phyloP scores from a whole-genome alignment of 2,888 invertebrate species.

The Bombylius major region DNA sequence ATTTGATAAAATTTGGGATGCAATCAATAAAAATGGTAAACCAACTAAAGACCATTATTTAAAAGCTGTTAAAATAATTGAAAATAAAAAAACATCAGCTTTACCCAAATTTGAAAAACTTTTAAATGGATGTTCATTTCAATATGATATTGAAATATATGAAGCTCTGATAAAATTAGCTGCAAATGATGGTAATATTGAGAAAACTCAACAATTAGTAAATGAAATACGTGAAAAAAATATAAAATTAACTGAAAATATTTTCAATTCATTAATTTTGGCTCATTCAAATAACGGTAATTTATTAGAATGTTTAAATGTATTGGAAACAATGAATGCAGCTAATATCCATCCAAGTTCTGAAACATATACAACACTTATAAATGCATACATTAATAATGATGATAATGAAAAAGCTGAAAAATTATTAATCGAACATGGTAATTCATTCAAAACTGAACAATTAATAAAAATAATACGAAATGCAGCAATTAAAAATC shows the following conservation, averaged over 20 bases:
- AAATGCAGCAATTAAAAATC: conserved; percentile 5
- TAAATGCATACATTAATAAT: conserved; percentile 41
- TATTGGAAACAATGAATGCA: conserved; percentile 45
- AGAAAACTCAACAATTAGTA: conserved; percentile 44
- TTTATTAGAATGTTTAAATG: conserved; percentile 37
- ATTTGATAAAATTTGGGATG: conserved; percentile 1
- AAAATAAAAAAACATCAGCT: background rate
- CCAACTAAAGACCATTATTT: background rate
- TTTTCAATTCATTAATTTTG: conserved; percentile 47
- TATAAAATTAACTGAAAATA: conserved; percentile 42
- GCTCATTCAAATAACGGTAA: conserved; percentile 39
- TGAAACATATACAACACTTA: conserved; percentile 41
- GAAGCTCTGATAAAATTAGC: background rate
- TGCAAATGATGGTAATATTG: conserved; percentile 40
- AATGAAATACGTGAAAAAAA: conserved; percentile 45
- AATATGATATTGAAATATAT: background rate
- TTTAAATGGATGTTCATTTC: background rate
- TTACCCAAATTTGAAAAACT: background rate
- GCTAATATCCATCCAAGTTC: conserved; percentile 39
- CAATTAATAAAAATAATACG: conserved; percentile 24
- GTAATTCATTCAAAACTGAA: conserved; percentile 18
- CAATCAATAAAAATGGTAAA: background rate
- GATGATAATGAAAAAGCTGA: conserved; percentile 28
- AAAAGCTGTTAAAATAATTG: background rate
- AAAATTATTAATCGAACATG: conserved; percentile 19